Conservation (phyloP, 2,888 invertebrate genomes). For the Dromius quadrimaculatus region DNA sequence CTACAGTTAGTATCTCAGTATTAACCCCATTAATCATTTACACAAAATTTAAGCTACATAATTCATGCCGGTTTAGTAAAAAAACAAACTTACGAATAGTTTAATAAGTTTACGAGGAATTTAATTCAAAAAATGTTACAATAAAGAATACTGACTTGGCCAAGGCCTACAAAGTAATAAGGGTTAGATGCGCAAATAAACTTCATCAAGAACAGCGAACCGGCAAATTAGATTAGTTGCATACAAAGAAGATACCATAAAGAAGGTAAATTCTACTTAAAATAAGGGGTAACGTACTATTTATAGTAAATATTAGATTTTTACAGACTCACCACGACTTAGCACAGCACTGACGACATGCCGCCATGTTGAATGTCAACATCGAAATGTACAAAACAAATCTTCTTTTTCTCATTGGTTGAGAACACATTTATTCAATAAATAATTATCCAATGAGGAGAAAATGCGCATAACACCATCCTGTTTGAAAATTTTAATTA, state of each 20-base stretch:
- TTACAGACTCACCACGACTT: conserved; percentile 90
- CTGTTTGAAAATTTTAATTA: conserved; percentile 51
- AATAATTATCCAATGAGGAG: conserved; percentile 51
- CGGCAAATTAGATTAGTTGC: conserved; percentile 36
- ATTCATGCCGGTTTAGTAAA: conserved; percentile 4
- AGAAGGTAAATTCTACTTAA: conserved; percentile 41
- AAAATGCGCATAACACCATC: conserved; percentile 52
- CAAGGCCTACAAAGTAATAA: conserved; percentile 50
- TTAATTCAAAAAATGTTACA: conserved; percentile 36
- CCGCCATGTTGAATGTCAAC: conserved; percentile 95
- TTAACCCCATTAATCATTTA: conserved; percentile 34
- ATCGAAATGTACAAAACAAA: conserved; percentile 64
- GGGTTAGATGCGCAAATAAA: conserved; percentile 51
- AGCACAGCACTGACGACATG: conserved; percentile 96
- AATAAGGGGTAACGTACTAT: conserved; percentile 47
- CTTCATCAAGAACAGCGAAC: conserved; percentile 9
- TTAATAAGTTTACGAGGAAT: conserved; percentile 8
- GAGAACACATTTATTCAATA: conserved; percentile 51
- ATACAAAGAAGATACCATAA: conserved; percentile 35
- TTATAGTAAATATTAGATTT: conserved; percentile 57
- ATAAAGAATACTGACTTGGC: conserved; percentile 35
- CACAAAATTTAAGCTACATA: neutral
- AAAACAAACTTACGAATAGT: neutral
- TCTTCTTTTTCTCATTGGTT: conserved; percentile 52
- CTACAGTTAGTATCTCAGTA: conserved; percentile 8